Percentiles rank a stretch among this genome's conserved stretches.
Conservation (phyloP, 2,113 vertebrate species). For the Hippocampus barbouri region DNA sequence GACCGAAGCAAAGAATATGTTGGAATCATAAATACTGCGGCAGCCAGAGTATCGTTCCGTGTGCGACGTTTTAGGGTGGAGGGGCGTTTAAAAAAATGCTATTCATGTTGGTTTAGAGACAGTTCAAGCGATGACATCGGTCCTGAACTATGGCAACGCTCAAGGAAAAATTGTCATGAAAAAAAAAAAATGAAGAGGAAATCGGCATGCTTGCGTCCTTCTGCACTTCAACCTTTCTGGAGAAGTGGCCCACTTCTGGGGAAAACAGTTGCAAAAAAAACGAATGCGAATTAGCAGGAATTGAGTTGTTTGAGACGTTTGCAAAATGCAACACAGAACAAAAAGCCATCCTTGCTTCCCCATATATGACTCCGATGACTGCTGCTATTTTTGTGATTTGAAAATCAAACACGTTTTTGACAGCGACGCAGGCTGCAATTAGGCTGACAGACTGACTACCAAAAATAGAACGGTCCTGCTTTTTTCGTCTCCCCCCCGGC, state of each 20-base stretch:
- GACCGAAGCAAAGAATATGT: slow-evolving; percentile 25
- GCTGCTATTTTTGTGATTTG: slow-evolving; percentile 10
- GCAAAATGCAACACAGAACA: slow-evolving; percentile 7
- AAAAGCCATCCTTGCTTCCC: neutral
- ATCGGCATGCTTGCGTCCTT: neutral
- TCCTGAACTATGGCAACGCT: neutral
- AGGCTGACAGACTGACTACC: slow-evolving; percentile 11
- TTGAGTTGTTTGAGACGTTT: slow-evolving; percentile 13
- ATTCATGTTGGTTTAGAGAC: neutral
- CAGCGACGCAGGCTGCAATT: slow-evolving; percentile 1
- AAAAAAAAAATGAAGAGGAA: neutral
- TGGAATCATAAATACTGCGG: slow-evolving; percentile 16
- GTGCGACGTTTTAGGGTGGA: neutral
- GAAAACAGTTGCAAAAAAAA: neutral
- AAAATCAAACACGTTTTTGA: slow-evolving; percentile 11
- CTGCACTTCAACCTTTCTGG: neutral
- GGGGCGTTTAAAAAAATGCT: neutral
- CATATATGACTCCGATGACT: neutral
- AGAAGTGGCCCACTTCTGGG: neutral
- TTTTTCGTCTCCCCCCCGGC: neutral
- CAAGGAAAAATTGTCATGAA: neutral
- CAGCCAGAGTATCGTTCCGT: slow-evolving; percentile 2
- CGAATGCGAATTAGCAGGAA: neutral
- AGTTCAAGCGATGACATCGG: neutral
- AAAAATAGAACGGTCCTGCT: slow-evolving; percentile 24